Evolutionary conservation across 1,140 invertebrate genomes (phyloP).

Genomic region (Orussus abietinus): DNA sequence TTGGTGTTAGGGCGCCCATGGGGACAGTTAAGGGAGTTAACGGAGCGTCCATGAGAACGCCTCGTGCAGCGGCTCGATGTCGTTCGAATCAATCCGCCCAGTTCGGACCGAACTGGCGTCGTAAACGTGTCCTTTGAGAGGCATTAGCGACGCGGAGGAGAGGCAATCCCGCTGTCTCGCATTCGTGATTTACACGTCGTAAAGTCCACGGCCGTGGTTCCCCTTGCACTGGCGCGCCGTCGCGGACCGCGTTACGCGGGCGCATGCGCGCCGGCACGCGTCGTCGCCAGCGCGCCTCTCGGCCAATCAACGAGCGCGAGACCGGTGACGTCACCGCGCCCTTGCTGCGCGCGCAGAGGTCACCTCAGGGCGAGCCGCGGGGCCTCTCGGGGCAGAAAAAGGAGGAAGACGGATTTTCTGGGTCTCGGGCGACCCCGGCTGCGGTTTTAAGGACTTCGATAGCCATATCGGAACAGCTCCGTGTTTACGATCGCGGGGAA

Average conservation of each 20-base stretch:
- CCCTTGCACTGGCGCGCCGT: constrained; percentile 1
- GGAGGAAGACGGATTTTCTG: too few species aligned
- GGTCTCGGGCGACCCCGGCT: too few species aligned
- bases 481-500: not conserved
- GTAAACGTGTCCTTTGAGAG: constrained; percentile 10
- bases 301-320: not conserved
- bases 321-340: constrained; percentile 17
- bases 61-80: too few species aligned
- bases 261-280: not conserved
- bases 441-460: too few species aligned
- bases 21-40: too few species aligned
- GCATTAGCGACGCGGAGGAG: constrained; percentile 1
- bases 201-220: constrained; percentile 19
- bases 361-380: not conserved
- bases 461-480: too few species aligned
- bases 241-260: not conserved
- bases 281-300: not conserved
- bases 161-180: constrained; percentile 18
- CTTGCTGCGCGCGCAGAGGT: constrained; percentile 8
- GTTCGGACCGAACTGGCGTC: too few species aligned
- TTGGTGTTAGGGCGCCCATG: too few species aligned
- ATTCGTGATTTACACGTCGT: constrained; percentile 37
- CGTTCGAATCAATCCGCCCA: too few species aligned
- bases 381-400: not conserved
- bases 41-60: too few species aligned